Conservation (phyloP, 2,888 invertebrate species). For the Aphodius sticticus region DNA sequence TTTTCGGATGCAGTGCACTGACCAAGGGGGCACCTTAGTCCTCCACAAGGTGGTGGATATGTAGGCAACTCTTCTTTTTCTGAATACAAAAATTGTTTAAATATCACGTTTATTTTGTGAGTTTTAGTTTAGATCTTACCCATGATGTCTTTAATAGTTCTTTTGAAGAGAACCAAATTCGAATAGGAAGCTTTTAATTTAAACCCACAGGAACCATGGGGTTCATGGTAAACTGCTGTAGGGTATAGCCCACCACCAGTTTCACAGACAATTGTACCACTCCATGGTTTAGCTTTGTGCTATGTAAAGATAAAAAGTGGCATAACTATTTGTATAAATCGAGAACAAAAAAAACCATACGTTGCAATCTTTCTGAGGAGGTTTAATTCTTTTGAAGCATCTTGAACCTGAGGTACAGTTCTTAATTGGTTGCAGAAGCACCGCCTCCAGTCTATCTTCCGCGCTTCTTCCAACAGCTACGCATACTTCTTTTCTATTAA, state of each 20-base stretch:
- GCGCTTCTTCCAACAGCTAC: constrained; percentile 68
- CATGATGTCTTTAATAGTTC: constrained; percentile 62
- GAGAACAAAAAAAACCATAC: constrained; percentile 35
- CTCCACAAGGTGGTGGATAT: constrained; percentile 60
- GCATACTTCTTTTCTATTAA: constrained; percentile 61
- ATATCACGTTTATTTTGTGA: no score
- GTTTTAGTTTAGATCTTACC: constrained; percentile 55
- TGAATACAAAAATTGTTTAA: no score
- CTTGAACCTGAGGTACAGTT: constrained; percentile 64
- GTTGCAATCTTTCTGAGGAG: constrained; percentile 37
- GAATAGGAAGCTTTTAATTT: constrained; percentile 59
- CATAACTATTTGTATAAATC: constrained; percentile 7
- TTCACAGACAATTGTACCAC: constrained; percentile 75
- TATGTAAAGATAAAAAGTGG: constrained; percentile 10
- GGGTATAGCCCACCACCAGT: constrained; percentile 75
- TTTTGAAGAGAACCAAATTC: constrained; percentile 65
- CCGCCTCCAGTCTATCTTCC: constrained; percentile 63
- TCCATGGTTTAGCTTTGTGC: constrained; percentile 61
- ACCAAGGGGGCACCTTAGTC: constrained; percentile 74
- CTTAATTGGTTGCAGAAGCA: constrained; percentile 62
- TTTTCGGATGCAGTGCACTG: constrained; percentile 67
- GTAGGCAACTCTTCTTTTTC: background rate
- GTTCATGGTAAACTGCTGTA: constrained; percentile 69
- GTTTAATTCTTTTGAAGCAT: constrained; percentile 62
- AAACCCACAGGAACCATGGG: constrained; percentile 66